Conservation (phyloP, 2,888 invertebrate species). For the Aleiodes alternator region DNA sequence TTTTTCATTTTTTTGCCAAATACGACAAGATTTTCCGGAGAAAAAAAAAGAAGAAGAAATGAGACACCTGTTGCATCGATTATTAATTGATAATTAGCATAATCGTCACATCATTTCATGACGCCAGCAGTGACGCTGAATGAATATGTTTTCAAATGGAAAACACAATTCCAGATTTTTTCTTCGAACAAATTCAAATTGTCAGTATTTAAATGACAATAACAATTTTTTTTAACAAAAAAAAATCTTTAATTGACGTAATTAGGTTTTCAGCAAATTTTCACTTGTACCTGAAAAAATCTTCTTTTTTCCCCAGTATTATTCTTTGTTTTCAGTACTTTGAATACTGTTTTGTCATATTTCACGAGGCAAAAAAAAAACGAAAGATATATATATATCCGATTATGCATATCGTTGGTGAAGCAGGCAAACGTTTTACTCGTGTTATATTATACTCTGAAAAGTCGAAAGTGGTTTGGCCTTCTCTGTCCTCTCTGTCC, state of each 20-base stretch:
- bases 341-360: conserved; percentile 4
- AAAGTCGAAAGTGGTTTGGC: conserved; percentile 56
- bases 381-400: conserved; percentile 51
- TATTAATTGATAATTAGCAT: conserved; percentile 6
- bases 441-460: conserved; percentile 39
- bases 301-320: conserved; percentile 6
- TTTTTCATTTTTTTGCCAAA: too few relatives aligned
- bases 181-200: not conserved
- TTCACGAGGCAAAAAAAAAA: not conserved
- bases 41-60: not conserved
- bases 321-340: not conserved
- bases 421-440: conserved; percentile 54
- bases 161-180: not conserved
- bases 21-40: too few relatives aligned
- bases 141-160: not conserved
- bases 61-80: not conserved
- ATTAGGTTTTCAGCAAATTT: not conserved
- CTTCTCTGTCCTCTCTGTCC: conserved; percentile 44
- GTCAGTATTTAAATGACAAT: conserved; percentile 18
- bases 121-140: not conserved
- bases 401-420: conserved; percentile 58
- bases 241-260: conserved; percentile 15
- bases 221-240: conserved; percentile 2
- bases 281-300: not conserved
- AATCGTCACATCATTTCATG: not conserved